phyloP scores from a whole-genome alignment of 2,797 vertebrate species.

The Bradypodion pumilum region DNA sequence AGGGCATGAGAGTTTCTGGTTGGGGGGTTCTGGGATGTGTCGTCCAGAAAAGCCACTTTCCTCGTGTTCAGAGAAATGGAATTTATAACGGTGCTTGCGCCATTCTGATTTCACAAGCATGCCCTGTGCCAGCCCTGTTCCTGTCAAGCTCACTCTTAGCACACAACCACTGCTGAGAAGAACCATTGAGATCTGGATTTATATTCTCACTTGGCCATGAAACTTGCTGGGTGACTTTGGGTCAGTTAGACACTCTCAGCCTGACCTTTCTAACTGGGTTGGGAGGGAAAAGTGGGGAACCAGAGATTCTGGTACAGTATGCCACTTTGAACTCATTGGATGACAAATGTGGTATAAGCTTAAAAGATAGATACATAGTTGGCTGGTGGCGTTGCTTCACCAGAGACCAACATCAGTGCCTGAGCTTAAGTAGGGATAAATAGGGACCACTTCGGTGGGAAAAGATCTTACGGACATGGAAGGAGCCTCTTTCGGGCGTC shows the following conservation, averaged over 20 bases:
- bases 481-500: too few species aligned
- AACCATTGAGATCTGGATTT: too few species aligned
- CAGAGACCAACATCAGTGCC: not conserved
- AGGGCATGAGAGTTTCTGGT: too few species aligned
- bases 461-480: too few species aligned
- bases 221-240: not conserved
- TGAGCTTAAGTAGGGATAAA: constrained; percentile 29
- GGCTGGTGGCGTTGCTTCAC: not conserved
- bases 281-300: too few species aligned
- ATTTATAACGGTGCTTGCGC: not conserved
- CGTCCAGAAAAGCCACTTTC: not conserved
- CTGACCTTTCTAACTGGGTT: too few species aligned
- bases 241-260: too few species aligned
- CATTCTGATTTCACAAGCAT: not conserved
- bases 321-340: too few species aligned
- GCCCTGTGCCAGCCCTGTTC: not conserved
- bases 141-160: not conserved
- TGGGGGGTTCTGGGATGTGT: not conserved
- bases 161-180: not conserved
- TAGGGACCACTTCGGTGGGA: too few species aligned
- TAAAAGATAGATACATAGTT: too few species aligned
- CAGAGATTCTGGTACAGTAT: not conserved
- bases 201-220: not conserved
- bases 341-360: too few species aligned
- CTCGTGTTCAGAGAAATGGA: not conserved